Conservation (phyloP, 30 jellyfish, hydroid and myxozoan species). For the Aurelia coerulea region DNA sequence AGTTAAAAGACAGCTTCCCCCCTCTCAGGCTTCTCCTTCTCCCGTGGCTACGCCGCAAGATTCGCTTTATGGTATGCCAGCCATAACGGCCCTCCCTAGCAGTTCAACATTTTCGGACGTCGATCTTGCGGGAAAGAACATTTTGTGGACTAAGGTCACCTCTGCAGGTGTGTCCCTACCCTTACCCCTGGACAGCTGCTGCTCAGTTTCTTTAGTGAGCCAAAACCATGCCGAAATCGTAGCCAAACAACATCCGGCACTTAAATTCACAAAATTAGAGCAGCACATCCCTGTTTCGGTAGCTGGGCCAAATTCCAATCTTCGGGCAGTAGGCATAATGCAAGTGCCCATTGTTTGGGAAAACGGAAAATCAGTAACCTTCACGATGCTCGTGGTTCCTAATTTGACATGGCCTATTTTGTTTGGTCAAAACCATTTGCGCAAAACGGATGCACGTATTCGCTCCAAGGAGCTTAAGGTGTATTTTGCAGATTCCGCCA, state of each 20-base stretch:
- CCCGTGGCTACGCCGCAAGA: conserved; percentile 9
- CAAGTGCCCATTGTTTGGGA: conserved; percentile 51
- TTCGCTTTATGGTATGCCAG: conserved; percentile 24
- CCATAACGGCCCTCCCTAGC: conserved; percentile 7
- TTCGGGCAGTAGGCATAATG: conserved; percentile 38
- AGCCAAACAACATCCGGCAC: conserved; percentile 20
- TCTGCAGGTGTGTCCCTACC: conserved; percentile 61
- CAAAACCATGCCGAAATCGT: conserved; percentile 38
- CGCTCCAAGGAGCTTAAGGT: background rate
- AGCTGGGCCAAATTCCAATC: conserved; percentile 21
- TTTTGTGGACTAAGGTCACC: conserved; percentile 46
- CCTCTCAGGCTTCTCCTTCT: too few relatives aligned
- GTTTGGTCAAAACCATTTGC: conserved; percentile 47
- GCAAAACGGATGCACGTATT: conserved; percentile 25
- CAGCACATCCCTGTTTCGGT: conserved; percentile 54
- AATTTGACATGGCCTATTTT: conserved; percentile 32
- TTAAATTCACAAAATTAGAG: conserved; percentile 26
- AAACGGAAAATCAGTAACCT: conserved; percentile 3
- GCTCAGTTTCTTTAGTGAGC: conserved; percentile 54
- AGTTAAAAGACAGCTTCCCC: too few relatives aligned
- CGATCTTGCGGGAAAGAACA: conserved; percentile 36
- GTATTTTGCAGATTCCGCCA: conserved; percentile 11
- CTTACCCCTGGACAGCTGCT: conserved; percentile 55
- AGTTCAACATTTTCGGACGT: background rate
- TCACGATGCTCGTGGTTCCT: conserved; percentile 58